Evolutionary conservation across 2,113 vertebrate genomes (phyloP), one percentile per base, ranked within the genome.

Genomic region (Indicator indicator): DNA sequence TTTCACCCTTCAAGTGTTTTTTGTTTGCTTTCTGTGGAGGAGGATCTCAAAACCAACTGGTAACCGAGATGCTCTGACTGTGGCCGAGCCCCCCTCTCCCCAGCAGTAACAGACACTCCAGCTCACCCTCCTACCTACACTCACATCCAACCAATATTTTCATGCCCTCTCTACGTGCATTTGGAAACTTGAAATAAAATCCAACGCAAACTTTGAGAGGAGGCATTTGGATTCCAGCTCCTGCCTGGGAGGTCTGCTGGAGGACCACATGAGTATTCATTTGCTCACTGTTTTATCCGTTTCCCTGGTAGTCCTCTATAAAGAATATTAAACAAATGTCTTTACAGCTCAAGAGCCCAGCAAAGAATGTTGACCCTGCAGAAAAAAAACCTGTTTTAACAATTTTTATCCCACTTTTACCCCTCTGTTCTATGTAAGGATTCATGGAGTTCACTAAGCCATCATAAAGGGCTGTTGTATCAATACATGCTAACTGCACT

Each of bases 121-220:
- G 78, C 83, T 88, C 87, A 81, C 68, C 11, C 74, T 94, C 58
- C 46, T 65, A 52, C 69, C 83, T 83, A 52, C 24, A 6, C 32
- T 60, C 2, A 0, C 33, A 72, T 62, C 72, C 76, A 86, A 91
- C 44, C 72, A 83, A 28, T 91, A 83, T 95, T 95, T 95, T 91
- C 3, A 27, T 94, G 94, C 83, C 89, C 88, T 94, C 94, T 93
- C 85, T 89, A 55, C 82, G 17, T 40, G 83, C 30, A 7, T 89
- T 95, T 95, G 95, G 95, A 95, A 95, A 96, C 72, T 71, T 89
- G 93, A 94, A 95, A 90, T 74, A 80, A 93, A 96, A 96, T 88
- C 93, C 93, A 91, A 91, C 0, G 55, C 85, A 95, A 91, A 97
- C 88, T 94, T 68, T 68, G 62, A 74, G 65, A 94, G 30, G 30